phyloP scores from a whole-genome alignment of 2,888 invertebrate genomes.

The Protophormia terraenovae region DNA sequence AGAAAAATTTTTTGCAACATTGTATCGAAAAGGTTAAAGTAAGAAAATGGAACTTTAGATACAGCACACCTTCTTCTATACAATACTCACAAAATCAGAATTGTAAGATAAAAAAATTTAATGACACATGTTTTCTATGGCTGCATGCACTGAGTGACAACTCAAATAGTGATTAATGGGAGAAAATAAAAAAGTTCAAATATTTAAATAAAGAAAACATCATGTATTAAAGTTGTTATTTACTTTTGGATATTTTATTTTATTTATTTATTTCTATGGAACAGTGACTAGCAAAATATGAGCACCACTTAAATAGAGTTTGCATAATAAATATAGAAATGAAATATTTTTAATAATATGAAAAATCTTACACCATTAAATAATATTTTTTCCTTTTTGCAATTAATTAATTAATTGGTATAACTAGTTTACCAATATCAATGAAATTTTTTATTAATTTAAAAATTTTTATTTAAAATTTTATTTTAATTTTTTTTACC shows the following conservation, averaged over 20 bases:
- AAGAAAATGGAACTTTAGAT: conserved; percentile 30
- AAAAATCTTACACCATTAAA: too few relatives aligned
- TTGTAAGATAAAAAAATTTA: not conserved
- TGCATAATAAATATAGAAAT: too few relatives aligned
- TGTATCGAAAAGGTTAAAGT: conserved; percentile 54
- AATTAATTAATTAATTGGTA: too few relatives aligned
- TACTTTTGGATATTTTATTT: not conserved
- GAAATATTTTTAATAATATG: too few relatives aligned
- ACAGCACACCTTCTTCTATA: conserved; percentile 17
- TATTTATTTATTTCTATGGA: not conserved
- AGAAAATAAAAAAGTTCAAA: conserved; percentile 23
- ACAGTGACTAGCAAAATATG: conserved; percentile 1
- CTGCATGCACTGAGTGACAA: conserved; percentile 16
- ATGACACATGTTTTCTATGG: conserved; percentile 40
- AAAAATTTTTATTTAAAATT: too few relatives aligned
- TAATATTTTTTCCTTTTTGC: too few relatives aligned
- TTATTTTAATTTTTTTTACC: too few relatives aligned
- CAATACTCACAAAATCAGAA: not conserved
- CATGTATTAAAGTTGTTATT: conserved; percentile 15
- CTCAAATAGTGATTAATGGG: conserved; percentile 46
- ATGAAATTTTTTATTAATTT: too few relatives aligned
- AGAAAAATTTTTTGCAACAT: conserved; percentile 47
- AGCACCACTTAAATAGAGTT: too few relatives aligned
- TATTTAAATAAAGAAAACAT: conserved; percentile 31
- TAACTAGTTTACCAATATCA: too few relatives aligned